Percentiles rank a stretch among this genome's conserved stretches.
Evolutionary conservation across 2,888 invertebrate genomes (phyloP).

Genomic region (Cosmia pyralina): DNA sequence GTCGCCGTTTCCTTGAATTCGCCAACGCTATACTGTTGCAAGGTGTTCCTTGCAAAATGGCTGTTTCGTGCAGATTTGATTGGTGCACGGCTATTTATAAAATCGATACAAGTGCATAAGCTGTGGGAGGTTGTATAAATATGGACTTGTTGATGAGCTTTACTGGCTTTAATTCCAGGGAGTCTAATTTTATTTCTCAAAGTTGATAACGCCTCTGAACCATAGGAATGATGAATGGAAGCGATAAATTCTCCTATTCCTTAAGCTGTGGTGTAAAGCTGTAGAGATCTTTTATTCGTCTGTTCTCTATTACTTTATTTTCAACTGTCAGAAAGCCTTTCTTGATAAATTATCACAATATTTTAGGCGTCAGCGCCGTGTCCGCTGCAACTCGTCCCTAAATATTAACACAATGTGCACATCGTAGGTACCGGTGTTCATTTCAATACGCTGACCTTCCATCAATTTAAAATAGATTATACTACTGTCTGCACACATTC

Average conservation of each 20-base stretch:
- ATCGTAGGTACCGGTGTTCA: conserved; percentile 59
- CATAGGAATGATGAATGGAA: not conserved
- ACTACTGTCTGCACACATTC: conserved; percentile 59
- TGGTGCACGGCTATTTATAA: conserved; percentile 48
- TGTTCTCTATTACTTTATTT: conserved; percentile 28
- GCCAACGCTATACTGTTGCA: conserved; percentile 74
- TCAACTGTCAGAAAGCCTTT: conserved; percentile 37
- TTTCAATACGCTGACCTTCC: conserved; percentile 83
- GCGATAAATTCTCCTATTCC: not conserved
- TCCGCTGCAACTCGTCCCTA: conserved; percentile 63
- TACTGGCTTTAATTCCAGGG: not conserved
- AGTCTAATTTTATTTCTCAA: not conserved
- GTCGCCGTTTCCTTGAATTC: conserved; percentile 87
- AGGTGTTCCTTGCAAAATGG: conserved; percentile 63
- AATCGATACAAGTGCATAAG: conserved; percentile 34
- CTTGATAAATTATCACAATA: conserved; percentile 33
- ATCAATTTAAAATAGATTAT: conserved; percentile 87
- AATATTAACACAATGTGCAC: conserved; percentile 67
- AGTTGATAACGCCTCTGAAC: not conserved
- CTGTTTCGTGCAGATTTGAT: conserved; percentile 59
- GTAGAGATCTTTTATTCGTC: not conserved
- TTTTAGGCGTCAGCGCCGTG: conserved; percentile 31
- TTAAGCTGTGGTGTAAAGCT: not conserved
- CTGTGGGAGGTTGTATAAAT: conserved; percentile 11
- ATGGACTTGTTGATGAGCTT: not conserved